Evolutionary conservation across 2,888 invertebrate genomes (phyloP), one percentile per base, ranked within the genome.

Genomic region (Amblyjoppa fuscipennis): DNA sequence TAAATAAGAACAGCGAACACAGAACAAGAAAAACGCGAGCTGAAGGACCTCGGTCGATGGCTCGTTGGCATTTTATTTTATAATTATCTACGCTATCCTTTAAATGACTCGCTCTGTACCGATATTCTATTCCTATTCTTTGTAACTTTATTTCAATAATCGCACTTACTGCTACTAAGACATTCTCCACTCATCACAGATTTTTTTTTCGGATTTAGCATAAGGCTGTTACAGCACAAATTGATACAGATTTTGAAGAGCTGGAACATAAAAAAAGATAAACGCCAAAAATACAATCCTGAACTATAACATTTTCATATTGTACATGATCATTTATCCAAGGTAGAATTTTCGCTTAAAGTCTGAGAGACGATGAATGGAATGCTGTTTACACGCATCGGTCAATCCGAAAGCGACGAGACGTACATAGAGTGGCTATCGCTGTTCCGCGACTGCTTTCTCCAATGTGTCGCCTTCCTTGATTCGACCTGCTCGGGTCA

Each of bases 311-410:
- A 3, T 34, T 16, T 64, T 34, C 64, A 64, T 31, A 7, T 16
- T 16, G 1, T 61, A 53, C 31, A 56, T 6, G 34, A 69, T 68
- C 76, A 53, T 71, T 53, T 80, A 25, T 53, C 41, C 31, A 41
- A 49, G 71, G 16, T 31, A n/a, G 9, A 6, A 7, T 28, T 38
- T 66, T 71, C 13, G 51, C 31, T 20, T 11, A 66, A 31, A 53
- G 53, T 56, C 5, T 56, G 16, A 41, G 45, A 53, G 61, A 49
- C 45, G 61, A 69, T 74, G 38, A 49, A 34, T 71, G 7, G 59
- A 41, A 85, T 68, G 70, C 28, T 81, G 51, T 76, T 51, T 68
- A 31, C 59, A 68, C 79, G 51, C 71, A 20, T 82, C 75, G 75
- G 75, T 82, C 71, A 49, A 68, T 71, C 61, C 51, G 56, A 82